A percentile compares a stretch with the other conserved stretches of the same genome.
phyloP scores from a whole-genome alignment of 2,888 invertebrate genomes.

The Thumatha senex region DNA sequence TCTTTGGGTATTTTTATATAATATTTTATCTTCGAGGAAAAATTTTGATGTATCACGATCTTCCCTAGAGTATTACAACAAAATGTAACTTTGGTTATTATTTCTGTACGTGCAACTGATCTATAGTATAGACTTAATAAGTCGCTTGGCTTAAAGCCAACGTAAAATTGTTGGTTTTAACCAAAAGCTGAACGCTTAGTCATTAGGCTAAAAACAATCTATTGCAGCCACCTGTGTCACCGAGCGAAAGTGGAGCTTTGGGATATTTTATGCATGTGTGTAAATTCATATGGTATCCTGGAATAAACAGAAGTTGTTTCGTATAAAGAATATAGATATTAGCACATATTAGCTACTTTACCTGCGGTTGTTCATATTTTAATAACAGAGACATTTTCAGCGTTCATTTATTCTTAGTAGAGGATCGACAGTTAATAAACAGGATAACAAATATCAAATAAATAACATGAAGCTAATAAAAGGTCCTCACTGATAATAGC shows the following conservation, averaged over 20 bases:
- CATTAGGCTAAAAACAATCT: constrained; percentile 42
- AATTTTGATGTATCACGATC: constrained; percentile 36
- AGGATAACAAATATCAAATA: no score
- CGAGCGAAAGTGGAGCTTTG: constrained; percentile 20
- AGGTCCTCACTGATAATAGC: no score
- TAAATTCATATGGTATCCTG: constrained; percentile 3
- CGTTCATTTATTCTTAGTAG: no score
- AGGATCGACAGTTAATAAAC: no score
- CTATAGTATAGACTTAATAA: constrained; percentile 18
- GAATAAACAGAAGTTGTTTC: neutral
- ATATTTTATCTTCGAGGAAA: constrained; percentile 27
- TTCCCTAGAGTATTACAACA: constrained; percentile 32
- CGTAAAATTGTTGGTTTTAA: constrained; percentile 31
- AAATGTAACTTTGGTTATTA: constrained; percentile 38
- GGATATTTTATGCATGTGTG: constrained; percentile 9
- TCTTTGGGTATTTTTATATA: constrained; percentile 25
- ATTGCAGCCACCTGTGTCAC: constrained; percentile 38
- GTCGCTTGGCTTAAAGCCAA: constrained; percentile 35
- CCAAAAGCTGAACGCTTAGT: constrained; percentile 36
- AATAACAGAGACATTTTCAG: no score
- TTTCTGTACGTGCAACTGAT: constrained; percentile 31
- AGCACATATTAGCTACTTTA: no score
- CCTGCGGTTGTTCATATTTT: no score
- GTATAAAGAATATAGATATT: neutral
- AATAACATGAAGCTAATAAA: no score